Conservation (phyloP, 2,797 vertebrate species). For the Oophaga sylvatica region DNA sequence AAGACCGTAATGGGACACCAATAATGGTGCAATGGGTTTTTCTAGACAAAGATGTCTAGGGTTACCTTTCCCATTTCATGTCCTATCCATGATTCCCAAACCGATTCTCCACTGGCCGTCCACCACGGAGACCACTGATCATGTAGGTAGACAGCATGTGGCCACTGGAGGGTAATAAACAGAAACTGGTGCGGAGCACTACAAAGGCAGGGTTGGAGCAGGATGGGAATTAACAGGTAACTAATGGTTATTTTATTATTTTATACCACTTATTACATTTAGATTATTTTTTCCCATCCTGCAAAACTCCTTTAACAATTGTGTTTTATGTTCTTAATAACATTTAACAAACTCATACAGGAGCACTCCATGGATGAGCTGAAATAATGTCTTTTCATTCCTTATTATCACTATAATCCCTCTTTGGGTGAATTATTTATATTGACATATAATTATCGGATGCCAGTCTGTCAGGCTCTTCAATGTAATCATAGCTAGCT, state of each 20-base stretch:
- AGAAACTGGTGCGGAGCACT: too few relatives aligned
- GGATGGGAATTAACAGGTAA: too few relatives aligned
- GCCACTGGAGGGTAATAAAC: too few relatives aligned
- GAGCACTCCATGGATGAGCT: background rate
- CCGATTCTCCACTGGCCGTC: background rate
- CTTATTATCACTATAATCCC: background rate
- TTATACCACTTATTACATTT: too few relatives aligned
- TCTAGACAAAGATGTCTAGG: background rate
- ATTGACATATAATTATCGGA: slow-evolving; percentile 5
- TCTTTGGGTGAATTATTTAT: background rate
- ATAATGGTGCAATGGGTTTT: background rate
- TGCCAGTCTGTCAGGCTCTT: slow-evolving; percentile 14
- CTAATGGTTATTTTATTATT: too few relatives aligned
- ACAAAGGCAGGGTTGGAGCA: too few relatives aligned
- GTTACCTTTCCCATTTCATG: background rate
- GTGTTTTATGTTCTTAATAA: background rate
- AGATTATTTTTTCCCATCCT: too few relatives aligned
- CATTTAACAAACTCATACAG: background rate
- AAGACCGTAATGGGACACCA: background rate
- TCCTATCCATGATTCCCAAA: too few relatives aligned
- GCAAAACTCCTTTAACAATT: background rate
- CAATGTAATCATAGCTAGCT: background rate
- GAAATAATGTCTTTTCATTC: background rate
- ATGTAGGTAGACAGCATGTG: too few relatives aligned
- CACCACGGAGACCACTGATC: too few relatives aligned